A percentile compares a stretch with the other conserved stretches of the same genome.
These are phyloP conservation scores for Campylorhamphus procurvoides DNA, from an alignment of 2,113 vertebrate species.

Conservation along the genomic window DNA sequence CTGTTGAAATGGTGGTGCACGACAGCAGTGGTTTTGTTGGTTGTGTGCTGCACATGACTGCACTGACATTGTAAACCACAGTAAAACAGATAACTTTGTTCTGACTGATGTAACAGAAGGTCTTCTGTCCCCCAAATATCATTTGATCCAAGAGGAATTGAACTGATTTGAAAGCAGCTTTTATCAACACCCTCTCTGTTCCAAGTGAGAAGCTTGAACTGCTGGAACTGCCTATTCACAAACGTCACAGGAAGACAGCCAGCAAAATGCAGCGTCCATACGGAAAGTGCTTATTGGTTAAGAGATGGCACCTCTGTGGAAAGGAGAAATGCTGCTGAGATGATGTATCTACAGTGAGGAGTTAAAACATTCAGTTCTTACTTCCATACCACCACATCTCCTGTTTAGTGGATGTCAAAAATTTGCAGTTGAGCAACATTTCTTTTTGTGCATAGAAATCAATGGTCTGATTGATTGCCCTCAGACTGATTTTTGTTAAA, in stretches of 20 bases:
- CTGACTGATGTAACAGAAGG: neutral
- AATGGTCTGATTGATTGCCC: neutral
- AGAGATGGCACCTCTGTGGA: neutral
- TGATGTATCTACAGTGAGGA: neutral
- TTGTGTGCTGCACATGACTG: neutral
- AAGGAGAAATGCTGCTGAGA: neutral
- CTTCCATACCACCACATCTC: neutral
- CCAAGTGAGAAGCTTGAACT: neutral
- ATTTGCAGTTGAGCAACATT: neutral
- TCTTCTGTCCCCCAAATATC: neutral
- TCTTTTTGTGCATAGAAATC: conserved; percentile 4
- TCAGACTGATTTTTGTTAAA: conserved; percentile 8
- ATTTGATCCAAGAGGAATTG: neutral
- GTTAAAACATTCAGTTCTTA: neutral
- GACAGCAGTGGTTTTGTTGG: neutral
- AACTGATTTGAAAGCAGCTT: conserved; percentile 10
- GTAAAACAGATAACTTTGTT: neutral
- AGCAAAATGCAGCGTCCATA: neutral
- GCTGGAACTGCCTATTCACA: neutral
- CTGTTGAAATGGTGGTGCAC: neutral
- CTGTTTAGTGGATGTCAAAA: neutral
- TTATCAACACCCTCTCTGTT: neutral
- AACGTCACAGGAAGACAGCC: neutral
- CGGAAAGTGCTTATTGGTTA: neutral
- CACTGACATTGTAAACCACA: neutral